phyloP scores from a whole-genome alignment of 2,113 vertebrate species.

The Azemiops feae region DNA sequence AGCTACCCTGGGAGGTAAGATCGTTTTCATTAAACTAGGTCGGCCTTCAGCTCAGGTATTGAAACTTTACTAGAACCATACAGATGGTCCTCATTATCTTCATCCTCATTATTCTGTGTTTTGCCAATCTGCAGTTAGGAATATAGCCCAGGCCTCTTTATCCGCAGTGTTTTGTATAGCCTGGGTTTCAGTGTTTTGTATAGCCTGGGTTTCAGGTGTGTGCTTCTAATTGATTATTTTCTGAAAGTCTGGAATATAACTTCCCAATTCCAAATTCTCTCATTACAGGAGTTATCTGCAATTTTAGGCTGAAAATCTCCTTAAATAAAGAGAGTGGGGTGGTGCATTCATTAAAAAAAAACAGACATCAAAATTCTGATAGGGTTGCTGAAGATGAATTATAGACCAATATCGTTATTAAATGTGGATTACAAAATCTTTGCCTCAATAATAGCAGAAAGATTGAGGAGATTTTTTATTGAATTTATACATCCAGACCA shows the following conservation, averaged over 20 bases:
- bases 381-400: too few relatives aligned
- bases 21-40: not conserved
- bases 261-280: not conserved
- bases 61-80: not conserved
- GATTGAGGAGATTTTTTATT: too few relatives aligned
- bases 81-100: not conserved
- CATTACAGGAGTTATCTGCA: not conserved
- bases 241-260: not conserved
- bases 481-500: too few relatives aligned
- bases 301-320: not conserved
- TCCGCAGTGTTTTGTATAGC: not conserved
- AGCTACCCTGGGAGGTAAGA: slow-evolving; percentile 93
- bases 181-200: not conserved
- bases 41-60: not conserved
- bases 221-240: not conserved
- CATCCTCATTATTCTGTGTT: not conserved
- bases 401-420: too few relatives aligned
- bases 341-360: not conserved
- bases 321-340: not conserved
- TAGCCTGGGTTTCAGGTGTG: not conserved
- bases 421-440: too few relatives aligned
- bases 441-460: too few relatives aligned
- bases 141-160: not conserved
- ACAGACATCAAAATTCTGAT: not conserved
- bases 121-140: not conserved